Base-by-base conservation (phyloP, 2,113 vertebrate species). In the Felis chaus region DNA sequence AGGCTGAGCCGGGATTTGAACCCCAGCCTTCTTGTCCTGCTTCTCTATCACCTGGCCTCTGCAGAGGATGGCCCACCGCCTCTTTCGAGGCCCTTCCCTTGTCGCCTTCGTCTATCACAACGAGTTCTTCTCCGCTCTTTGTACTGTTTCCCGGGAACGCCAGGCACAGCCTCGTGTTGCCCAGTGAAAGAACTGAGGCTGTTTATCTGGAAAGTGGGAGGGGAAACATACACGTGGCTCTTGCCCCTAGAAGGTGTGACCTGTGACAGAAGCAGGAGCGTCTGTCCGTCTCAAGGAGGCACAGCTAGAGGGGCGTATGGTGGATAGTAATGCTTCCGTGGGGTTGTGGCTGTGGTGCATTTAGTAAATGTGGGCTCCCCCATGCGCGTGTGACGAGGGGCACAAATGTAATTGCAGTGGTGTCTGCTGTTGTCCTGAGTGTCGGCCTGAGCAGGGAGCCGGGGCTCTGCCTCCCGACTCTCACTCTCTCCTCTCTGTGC, bases 51-150 rank as follows among this genome's bases (percentile, higher is more conserved):
- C 41, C 71, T 5, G 16, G 5, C 31, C 50, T 45, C 21, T n/a
- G n/a, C 29, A 50, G 63, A 71, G 78, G 81, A 41, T 1, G 15
- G 23, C 63, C 87, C 39, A 14, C 71, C n/a, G 80, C n/a, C 86
- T 23, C 18, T 66, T 12, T 48, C 0, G 0, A 61, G 33, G 41
- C 4, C 53, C 80, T 45, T 86, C 9, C 57, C 16, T 31, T 15
- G 3, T 33, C 1, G 0, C 50, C n/a, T 14, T 39, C 36, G 3
- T n/a, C 21, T 15, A 6, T 48, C 16, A 7, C 6, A 13, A 16
- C 0, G 65, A 1, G 76, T 33, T n/a, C 8, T 45, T 61, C 15
- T 39, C 66, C 12, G 1, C 55, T 15, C 48, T 31, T 50, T 41
- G 2, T 19, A 0, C 57, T 55, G 55, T 45, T 33, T 48, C 48